Evolutionary conservation across 2,888 invertebrate genomes (phyloP).

Genomic region (Graphium colonna): DNA sequence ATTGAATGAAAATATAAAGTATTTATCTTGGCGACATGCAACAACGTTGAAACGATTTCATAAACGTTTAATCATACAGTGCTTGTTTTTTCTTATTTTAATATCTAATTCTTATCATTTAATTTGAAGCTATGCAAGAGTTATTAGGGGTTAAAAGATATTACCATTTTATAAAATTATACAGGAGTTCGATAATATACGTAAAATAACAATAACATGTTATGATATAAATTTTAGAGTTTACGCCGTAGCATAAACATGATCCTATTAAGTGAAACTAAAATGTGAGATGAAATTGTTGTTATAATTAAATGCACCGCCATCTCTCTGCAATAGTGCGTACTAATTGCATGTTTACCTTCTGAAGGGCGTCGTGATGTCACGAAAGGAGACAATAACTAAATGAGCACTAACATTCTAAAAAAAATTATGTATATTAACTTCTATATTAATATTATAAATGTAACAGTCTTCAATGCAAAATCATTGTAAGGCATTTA

Average conservation of each 20-base stretch:
- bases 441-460: background rate
- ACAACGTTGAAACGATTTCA: too few species aligned
- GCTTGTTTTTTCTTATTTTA: too few species aligned
- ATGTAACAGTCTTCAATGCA: background rate
- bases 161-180: too few species aligned
- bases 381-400: background rate
- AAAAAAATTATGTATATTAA: background rate
- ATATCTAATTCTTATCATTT: too few species aligned
- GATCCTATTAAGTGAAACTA: background rate
- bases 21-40: too few species aligned
- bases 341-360: conserved; percentile 2
- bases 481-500: background rate
- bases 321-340: conserved; percentile 6
- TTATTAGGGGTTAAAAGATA: too few species aligned
- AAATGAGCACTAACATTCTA: background rate
- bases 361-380: conserved; percentile 7
- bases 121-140: too few species aligned
- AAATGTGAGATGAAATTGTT: background rate
- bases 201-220: too few species aligned
- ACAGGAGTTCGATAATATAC: too few species aligned
- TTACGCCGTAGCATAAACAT: background rate
- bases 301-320: conserved; percentile 1
- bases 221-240: too few species aligned
- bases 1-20: too few species aligned
- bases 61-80: too few species aligned